Base-by-base conservation (phyloP, 1,140 invertebrate genomes). In the Neelides sp. region DNA sequence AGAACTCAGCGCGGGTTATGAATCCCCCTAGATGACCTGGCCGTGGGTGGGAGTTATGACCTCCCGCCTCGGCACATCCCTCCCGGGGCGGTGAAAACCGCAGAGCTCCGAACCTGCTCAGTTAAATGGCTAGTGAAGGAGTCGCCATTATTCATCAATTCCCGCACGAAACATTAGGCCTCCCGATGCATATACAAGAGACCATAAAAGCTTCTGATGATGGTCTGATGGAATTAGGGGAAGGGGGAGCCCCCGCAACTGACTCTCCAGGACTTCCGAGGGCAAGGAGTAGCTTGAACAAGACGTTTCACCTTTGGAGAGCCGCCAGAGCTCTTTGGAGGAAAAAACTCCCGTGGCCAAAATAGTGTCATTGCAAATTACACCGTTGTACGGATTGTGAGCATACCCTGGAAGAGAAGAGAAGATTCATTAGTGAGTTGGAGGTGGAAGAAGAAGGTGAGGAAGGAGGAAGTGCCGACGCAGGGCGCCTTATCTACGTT, bases 331-430 rank as follows among this genome's bases (percentile, higher is more conserved):
- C 77, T 97, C 92, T 75, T 91, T 87, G 57, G 93, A 95, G 65
- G 90, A 93, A 78, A 96, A 97, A 66, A 96, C 92, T 68, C 92
- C 93, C 62, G 91, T 96, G 63, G 92, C 90, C 76, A 94, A 78
- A 72, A 97, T 94, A 68, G 92, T 95, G 76, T 95, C 90, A 77
- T 94, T 94, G 78, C 88, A 92, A 69, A 93, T 83, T 65, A 96
- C 90, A 67, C 89, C 90, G 72, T 93, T 94, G 77, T 93, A 91
- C 62, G 87, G 87, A 78, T 94, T 93, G 76, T 96, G 90, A 62
- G 82, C 79, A 75, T 85, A 89, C 73, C 84, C 85, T 89, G 79
- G 28, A 48, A 22, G 30, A 24, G 42, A 27, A 28, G 19, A 47
- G 32, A 23, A 24, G 10, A 22, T 10, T n/a, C 20, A 13, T 28